Evolutionary conservation across 2,797 vertebrate genomes (phyloP), one percentile per base, ranked within the genome.

Genomic region (Alauda arvensis): DNA sequence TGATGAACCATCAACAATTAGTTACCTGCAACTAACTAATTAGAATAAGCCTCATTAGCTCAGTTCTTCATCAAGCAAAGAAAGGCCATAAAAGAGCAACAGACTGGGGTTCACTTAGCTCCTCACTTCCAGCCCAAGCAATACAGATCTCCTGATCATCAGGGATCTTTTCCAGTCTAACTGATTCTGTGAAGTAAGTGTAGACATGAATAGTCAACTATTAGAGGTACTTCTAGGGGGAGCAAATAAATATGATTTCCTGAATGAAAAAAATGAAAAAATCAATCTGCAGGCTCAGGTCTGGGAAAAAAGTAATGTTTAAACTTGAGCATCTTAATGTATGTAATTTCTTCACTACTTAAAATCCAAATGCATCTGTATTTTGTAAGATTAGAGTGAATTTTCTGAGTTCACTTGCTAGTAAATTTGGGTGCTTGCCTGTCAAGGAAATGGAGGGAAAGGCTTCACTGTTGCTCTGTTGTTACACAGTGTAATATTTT

Each of bases 41-140:
- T 18, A 37, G 31, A 34, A 84, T 21, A 56, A 57, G 57, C 61
- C 24, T 49, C 12, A 4, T 12, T 14, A n/a, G 16, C 29, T 70
- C 62, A 31, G 1, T 40, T 68, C 17, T 60, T 60, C 16, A 16
- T 51, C 25, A 46, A 52, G 42, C 1, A 4, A 53, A 66, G 28
- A 65, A 59, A 46, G 49, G 6, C 28, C 9, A 5, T 63, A n/a
- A 33, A 59, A 45, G 11, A 57, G 3, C 8, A 43, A 34, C 4
- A 23, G 26, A 5, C 5, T 37, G 16, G 8, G 15, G 11, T 62
- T 67, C 19, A 20, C 0, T 0, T 10, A 48, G 42, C 5, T 34
- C 29, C 17, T 61, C 14, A 2, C 14, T 68, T 63, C 16, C 21
- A 56, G 39, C 24, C 29, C 12, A 52, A 59, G 19, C 3, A 15